Conservation (phyloP, 2,888 invertebrate genomes). For the Thereva nobilitata region DNA sequence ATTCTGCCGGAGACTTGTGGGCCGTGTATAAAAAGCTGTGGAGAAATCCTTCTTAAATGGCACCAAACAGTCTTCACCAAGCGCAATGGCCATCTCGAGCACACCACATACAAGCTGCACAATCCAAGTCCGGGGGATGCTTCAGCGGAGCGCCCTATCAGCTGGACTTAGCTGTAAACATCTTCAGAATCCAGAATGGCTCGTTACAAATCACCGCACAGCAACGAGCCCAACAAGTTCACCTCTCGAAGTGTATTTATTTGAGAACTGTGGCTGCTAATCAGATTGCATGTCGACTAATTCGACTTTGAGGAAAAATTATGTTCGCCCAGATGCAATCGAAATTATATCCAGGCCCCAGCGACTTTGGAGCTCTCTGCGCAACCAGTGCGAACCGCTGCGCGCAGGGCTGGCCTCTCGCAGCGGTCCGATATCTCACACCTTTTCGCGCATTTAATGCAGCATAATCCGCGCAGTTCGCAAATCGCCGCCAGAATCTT, state of each 20-base stretch:
- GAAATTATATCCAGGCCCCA: conserved; percentile 44
- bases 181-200: conserved; percentile 25
- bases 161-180: conserved; percentile 29
- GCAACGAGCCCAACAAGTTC: conserved; percentile 21
- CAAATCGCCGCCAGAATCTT: conserved; percentile 23
- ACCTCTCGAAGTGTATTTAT: conserved; percentile 37
- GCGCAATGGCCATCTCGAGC: conserved; percentile 12
- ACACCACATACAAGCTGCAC: background rate
- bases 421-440: conserved; percentile 16
- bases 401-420: conserved; percentile 16
- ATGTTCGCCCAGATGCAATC: conserved; percentile 47
- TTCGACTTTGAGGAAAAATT: conserved; percentile 48
- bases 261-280: conserved; percentile 41
- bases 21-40: background rate
- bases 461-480: conserved; percentile 18
- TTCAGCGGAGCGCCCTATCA: conserved; percentile 18
- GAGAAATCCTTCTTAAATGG: conserved; percentile 27
- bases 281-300: conserved; percentile 49
- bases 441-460: conserved; percentile 14
- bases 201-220: conserved; percentile 32
- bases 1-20: too few relatives aligned
- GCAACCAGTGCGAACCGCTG: conserved; percentile 22
- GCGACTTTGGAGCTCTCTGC: conserved; percentile 38
- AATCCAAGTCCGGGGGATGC: conserved; percentile 6
- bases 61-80: conserved; percentile 36